phyloP scores from a whole-genome alignment of 2,888 invertebrate genomes.

The Pomacea canaliculata region DNA sequence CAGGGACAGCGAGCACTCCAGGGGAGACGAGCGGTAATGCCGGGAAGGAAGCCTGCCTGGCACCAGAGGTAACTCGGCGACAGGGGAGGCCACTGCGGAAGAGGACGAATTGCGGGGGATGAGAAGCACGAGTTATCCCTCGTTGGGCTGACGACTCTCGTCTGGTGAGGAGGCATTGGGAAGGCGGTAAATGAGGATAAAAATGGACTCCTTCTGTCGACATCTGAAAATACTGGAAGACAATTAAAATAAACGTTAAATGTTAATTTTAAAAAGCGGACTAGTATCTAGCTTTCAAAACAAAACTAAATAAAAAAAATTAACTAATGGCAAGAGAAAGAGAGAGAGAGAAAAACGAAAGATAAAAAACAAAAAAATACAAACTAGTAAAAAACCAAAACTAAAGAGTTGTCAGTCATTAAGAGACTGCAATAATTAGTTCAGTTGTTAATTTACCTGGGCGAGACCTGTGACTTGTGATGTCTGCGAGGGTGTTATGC shows the following conservation, averaged over 20 bases:
- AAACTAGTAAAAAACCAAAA: not conserved
- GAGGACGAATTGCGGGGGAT: not conserved
- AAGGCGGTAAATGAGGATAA: not conserved
- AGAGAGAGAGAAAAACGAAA: not conserved
- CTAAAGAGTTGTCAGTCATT: not conserved
- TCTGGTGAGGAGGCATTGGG: not conserved
- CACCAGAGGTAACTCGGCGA: not conserved
- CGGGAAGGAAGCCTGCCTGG: not conserved
- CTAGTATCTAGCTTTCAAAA: too few relatives aligned
- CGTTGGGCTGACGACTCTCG: not conserved
- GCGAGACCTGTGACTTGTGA: not conserved
- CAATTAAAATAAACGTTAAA: too few relatives aligned
- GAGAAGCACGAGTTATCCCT: not conserved
- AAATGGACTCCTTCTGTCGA: too few relatives aligned
- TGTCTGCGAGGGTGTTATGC: conserved; percentile 3
- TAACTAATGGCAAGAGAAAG: too few relatives aligned
- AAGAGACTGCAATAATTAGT: not conserved
- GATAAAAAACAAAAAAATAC: not conserved
- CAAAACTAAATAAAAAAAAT: too few relatives aligned
- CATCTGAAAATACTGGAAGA: too few relatives aligned
- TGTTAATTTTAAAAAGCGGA: too few relatives aligned
- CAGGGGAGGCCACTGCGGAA: not conserved
- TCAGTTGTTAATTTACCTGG: conserved; percentile 4
- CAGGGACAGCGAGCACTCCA: too few relatives aligned
- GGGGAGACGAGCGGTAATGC: too few relatives aligned